These are phyloP conservation scores for Drosophila melanogaster DNA, from an alignment of 1,140 invertebrate genomes.

Conservation along the genomic window Release_6_plus_ISO1_MT NC_004354.4:15284001-15284500, in stretches of 20 bases:
- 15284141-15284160: neutral
- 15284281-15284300: slow-evolving; percentile 48
- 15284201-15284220: too few species aligned
- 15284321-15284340: slow-evolving; percentile 44
- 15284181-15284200: slow-evolving; percentile 7
- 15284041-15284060: slow-evolving; percentile 32
- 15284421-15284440: neutral
- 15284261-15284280: slow-evolving; percentile 36
- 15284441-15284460: slow-evolving; percentile 39
- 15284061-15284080: slow-evolving; percentile 53
- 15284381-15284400: slow-evolving; percentile 23
- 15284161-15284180: slow-evolving; percentile 63
- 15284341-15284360: slow-evolving; percentile 56
- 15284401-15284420: slow-evolving; percentile 14
- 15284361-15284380: slow-evolving; percentile 45
- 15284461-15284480: slow-evolving; percentile 59
- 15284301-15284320: slow-evolving; percentile 48
- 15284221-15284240: neutral
- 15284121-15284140: neutral
- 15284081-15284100: slow-evolving; percentile 75
- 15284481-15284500: slow-evolving; percentile 5
- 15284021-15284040: slow-evolving; percentile 7
- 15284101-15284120: slow-evolving; percentile 43
- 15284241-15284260: slow-evolving; percentile 48
- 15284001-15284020: slow-evolving; percentile 24